Base-by-base conservation (phyloP, 2,113 vertebrate species). In the Lepus americanus region DNA sequence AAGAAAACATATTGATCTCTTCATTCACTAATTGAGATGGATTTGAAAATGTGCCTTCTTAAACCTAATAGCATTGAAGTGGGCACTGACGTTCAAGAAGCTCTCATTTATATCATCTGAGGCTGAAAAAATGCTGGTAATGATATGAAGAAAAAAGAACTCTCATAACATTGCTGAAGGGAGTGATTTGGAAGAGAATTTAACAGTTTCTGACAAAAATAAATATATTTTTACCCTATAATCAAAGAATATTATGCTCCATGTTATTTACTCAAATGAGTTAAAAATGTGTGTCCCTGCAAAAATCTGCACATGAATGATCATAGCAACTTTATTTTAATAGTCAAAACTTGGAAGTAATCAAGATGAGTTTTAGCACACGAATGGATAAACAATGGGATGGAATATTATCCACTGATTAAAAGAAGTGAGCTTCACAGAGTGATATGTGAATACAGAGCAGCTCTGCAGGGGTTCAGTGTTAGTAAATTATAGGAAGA, bases 241-340 rank as follows among this genome's bases (percentile, higher is more conserved):
- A 79, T 4, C 36, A 1, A 33, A 14, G 33, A 53, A 5, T 59
- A 59, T 13, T 0, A 0, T 63, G 36, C 4, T 17, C 13, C 6
- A 16, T 14, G 1, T 1, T 31, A 23, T 87, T 92, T 90, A 67
- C 31, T 5, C 27, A 80, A 55, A 70, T 29, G 23, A 80, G 11
- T 8, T 55, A 29, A 73, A 95, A 88, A 88, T 3, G 51, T 67
- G 14, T 4, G 39, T 67, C 12, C 22, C n/a, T 59, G n/a, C 29
- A 66, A 59, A 95, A 64, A 44, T 4, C 4, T 36, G 7, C 6
- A 29, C 31, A 8, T 59, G 9, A 6, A 23, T 44, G 1, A 29
- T 80, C 87, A 51, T 27, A 80, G 66, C 9, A 61, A 14, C 8
- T 67, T 67, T 72, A 6, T 80, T 84, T 19, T 51, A 79, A 70